A percentile compares a stretch with the other conserved stretches of the same genome.
phyloP scores from a whole-genome alignment of 2,113 vertebrate species.

The Zapus hudsonius region DNA sequence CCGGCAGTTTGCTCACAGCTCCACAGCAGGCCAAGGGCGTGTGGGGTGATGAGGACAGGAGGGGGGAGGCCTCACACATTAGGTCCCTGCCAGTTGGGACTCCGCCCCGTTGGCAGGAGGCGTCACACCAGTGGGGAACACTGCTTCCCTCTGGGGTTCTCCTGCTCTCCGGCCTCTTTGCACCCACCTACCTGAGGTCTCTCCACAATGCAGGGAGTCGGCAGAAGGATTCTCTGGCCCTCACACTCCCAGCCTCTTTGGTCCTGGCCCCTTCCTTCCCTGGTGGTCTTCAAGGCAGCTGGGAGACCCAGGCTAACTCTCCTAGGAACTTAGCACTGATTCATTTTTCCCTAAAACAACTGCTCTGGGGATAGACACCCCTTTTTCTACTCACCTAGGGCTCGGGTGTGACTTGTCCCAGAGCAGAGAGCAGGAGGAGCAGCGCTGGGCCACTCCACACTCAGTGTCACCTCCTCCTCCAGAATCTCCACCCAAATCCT shows the following conservation, averaged over 20 bases:
- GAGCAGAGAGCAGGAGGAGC: background rate
- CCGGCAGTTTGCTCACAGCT: too few relatives aligned
- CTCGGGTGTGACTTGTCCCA: background rate
- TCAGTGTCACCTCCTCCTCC: background rate
- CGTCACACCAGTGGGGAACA: too few relatives aligned
- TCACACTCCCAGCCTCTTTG: background rate
- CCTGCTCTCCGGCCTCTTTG: background rate
- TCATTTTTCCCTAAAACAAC: constrained; percentile 14
- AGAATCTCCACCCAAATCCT: constrained; percentile 52
- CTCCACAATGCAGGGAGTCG: background rate
- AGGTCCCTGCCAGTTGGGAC: background rate
- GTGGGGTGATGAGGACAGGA: too few relatives aligned
- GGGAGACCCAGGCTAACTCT: too few relatives aligned
- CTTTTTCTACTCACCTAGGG: background rate
- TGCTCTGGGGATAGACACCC: background rate
- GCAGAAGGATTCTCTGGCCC: background rate
- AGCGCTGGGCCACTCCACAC: background rate
- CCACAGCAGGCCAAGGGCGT: too few relatives aligned
- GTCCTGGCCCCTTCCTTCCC: background rate
- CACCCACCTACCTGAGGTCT: background rate
- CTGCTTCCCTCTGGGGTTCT: background rate
- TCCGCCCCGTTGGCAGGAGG: background rate
- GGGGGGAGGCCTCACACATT: background rate
- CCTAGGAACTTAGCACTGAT: too few relatives aligned
- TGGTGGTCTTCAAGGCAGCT: background rate